A percentile compares a stretch with the other conserved stretches of the same genome.
These are phyloP conservation scores for Catocala nupta DNA, from an alignment of 2,888 invertebrate genomes.

Conservation along the genomic window DNA sequence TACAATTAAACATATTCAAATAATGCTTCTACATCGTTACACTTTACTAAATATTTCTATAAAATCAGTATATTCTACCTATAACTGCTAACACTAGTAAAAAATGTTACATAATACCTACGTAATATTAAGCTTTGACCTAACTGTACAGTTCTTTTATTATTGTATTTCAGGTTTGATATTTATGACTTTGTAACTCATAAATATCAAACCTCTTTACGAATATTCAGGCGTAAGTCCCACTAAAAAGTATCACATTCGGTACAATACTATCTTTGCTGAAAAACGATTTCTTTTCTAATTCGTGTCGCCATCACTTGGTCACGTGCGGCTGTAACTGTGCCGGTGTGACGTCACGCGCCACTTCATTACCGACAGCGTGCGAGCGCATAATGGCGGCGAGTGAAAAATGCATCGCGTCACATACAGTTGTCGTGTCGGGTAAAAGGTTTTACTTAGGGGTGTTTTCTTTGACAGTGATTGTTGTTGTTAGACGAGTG, in stretches of 20 bases:
- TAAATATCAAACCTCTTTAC: not conserved
- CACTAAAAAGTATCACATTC: not conserved
- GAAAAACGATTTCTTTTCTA: conserved; percentile 26
- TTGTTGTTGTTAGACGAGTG: not conserved
- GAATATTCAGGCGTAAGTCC: not conserved
- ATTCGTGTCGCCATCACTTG: conserved; percentile 44
- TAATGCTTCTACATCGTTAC: too few species aligned
- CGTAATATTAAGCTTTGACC: too few species aligned
- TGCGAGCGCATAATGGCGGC: conserved; percentile 51
- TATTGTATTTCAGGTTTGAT: too few species aligned
- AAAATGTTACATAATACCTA: too few species aligned
- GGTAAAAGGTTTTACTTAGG: conserved; percentile 42
- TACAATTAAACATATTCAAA: too few species aligned
- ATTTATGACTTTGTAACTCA: too few species aligned
- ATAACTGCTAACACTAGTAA: too few species aligned
- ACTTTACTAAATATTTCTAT: too few species aligned
- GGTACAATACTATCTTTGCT: not conserved
- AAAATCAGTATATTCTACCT: too few species aligned
- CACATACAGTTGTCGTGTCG: conserved; percentile 35
- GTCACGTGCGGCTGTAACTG: conserved; percentile 43
- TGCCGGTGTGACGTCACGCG: conserved; percentile 40
- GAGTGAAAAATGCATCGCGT: conserved; percentile 48
- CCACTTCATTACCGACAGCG: conserved; percentile 50
- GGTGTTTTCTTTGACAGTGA: conserved; percentile 23
- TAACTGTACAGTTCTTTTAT: too few species aligned